Percentiles rank a stretch among this genome's conserved stretches.
phyloP scores from a whole-genome alignment of 2,113 vertebrate species.

The Marcusenius ussheri region DNA sequence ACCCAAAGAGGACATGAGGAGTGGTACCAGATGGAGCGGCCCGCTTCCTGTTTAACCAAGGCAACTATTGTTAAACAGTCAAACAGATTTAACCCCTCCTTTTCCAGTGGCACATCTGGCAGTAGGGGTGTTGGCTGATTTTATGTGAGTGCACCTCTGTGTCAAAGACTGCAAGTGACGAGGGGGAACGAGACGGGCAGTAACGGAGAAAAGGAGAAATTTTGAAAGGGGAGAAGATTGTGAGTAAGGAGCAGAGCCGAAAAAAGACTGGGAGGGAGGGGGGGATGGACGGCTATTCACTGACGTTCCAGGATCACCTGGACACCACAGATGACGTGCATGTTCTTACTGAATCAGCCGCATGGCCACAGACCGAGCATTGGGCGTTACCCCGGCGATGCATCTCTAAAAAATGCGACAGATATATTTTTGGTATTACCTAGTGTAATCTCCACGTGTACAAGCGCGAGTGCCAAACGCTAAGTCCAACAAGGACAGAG shows the following conservation, averaged over 20 bases:
- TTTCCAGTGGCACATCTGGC: constrained; percentile 6
- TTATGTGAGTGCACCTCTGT: neutral
- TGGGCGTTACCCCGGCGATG: neutral
- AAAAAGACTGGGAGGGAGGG: neutral
- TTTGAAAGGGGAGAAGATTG: neutral
- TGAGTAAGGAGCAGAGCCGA: neutral
- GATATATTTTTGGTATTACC: neutral
- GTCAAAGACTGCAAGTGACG: neutral
- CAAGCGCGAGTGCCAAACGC: neutral
- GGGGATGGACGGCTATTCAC: neutral
- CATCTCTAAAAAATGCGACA: neutral
- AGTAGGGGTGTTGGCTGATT: neutral
- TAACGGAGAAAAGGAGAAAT: neutral
- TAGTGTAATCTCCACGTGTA: neutral
- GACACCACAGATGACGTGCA: neutral
- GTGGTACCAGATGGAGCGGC: neutral
- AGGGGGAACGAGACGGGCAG: neutral
- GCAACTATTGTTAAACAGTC: constrained; percentile 15
- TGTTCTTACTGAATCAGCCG: neutral
- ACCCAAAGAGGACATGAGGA: neutral
- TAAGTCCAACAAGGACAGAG: neutral
- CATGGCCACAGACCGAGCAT: neutral
- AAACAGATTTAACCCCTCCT: constrained; percentile 16
- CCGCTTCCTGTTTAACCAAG: constrained; percentile 20
- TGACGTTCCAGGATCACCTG: neutral